Evolutionary conservation across 2,888 invertebrate species (phyloP), one percentile per base, ranked within the genome.

Genomic region (Lacanobia oleracea): DNA sequence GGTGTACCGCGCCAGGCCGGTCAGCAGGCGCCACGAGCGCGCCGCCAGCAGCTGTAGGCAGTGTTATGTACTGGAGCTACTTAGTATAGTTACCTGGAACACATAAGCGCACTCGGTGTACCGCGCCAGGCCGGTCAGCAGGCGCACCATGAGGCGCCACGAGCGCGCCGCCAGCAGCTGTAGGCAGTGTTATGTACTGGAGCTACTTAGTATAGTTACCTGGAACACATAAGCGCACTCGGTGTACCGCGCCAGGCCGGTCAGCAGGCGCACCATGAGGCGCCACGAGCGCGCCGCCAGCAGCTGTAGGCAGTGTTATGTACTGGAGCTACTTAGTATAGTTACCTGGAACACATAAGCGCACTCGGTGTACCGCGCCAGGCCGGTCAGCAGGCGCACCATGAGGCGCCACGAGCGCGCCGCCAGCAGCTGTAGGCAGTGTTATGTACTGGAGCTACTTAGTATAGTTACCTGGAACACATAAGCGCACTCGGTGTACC

Each of bases 141-240:
- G 95, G 16, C 98, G 97, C 56, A 98, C 98, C 96, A 99, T 97
- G 67, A 98, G 94, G 18, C 97, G 96, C 98, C 98, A 98, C 8
- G 97, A 97, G 86, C 97, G 97, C 18, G 97, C 96, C 23, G 96
- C 96, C 69, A 97, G 94, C 75, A 98, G 93, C 94, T 99, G 99
- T 23, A 98, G 93, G 60, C 94, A 93, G 81, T 27, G 3, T 27
- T 27, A 27, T 27, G 27, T 27, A 27, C 27, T 27, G 27, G 27
- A 27, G 2, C 27, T 1, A 27, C 27, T 45, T 14, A 16, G 16
- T 14, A 40, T 3, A 6, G 14, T 66, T 37, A 93, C 97, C 93
- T 98, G 98, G 90, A 99, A 98, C 63, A 98, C 97, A 88, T 98
- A 99, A 59, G 97, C 98, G 98, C 99, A 98, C 94, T 99, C 99